Percentiles rank a stretch among this genome's conserved stretches.
These are phyloP conservation scores for Tauraco erythrolophus DNA, from an alignment of 2,113 vertebrate species.

Conservation along the genomic window DNA sequence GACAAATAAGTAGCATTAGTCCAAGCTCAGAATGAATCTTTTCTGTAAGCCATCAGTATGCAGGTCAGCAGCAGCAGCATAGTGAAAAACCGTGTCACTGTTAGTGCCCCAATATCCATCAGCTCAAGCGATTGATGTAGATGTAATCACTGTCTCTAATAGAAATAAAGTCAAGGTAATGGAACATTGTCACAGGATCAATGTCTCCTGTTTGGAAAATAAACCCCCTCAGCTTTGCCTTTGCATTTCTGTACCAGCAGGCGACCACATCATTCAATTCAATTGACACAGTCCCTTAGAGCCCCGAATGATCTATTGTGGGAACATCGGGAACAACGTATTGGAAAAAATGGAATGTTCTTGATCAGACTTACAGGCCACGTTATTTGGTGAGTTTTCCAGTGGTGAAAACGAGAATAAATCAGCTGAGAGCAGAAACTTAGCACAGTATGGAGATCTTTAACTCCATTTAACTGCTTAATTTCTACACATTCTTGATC, in stretches of 20 bases:
- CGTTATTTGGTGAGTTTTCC: background rate
- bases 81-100: conserved; percentile 31
- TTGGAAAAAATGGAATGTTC: conserved; percentile 46
- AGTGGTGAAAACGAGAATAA: conserved; percentile 11
- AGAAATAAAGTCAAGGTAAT: conserved; percentile 64
- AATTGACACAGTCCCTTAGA: conserved; percentile 54
- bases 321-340: conserved; percentile 33
- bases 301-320: conserved; percentile 59
- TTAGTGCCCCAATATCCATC: conserved; percentile 43
- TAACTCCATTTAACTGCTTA: background rate
- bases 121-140: conserved; percentile 50
- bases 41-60: background rate
- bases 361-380: background rate
- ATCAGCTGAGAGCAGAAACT: background rate
- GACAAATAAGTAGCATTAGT: background rate
- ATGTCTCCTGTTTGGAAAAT: conserved; percentile 67
- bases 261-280: conserved; percentile 54
- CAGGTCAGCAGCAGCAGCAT: background rate
- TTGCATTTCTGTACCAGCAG: conserved; percentile 63
- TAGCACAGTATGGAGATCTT: background rate
- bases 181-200: conserved; percentile 63
- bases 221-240: conserved; percentile 64
- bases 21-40: background rate
- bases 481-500: background rate
- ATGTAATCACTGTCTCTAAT: conserved; percentile 65